phyloP scores from a whole-genome alignment of 1,140 invertebrate species.

The Caenorhabditis elegans region DNA sequence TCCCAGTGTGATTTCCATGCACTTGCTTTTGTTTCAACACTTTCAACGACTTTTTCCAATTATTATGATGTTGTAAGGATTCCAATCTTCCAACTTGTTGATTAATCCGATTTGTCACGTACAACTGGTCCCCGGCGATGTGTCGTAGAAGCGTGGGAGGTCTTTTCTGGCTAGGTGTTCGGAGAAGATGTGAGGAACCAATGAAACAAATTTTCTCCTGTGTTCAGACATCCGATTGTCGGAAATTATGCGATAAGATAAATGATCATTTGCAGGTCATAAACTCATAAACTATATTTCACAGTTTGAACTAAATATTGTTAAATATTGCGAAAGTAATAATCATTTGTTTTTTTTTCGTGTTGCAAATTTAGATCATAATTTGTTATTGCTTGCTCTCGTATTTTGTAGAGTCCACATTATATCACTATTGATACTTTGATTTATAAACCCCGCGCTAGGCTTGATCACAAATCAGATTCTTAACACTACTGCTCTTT shows the following conservation, averaged over 20 bases:
- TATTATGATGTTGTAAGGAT: neutral
- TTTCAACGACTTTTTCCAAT: neutral
- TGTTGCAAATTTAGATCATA: too few relatives aligned
- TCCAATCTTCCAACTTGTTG: neutral
- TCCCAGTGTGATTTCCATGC: neutral
- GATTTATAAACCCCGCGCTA: too few relatives aligned
- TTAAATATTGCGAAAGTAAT: too few relatives aligned
- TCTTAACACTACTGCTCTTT: neutral
- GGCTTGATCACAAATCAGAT: neutral
- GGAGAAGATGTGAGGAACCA: neutral
- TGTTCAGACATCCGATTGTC: too few relatives aligned
- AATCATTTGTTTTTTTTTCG: too few relatives aligned
- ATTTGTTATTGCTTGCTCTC: too few relatives aligned
- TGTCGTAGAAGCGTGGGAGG: neutral
- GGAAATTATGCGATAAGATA: too few relatives aligned
- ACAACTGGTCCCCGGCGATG: neutral
- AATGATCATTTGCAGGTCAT: too few relatives aligned
- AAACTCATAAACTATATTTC: too few relatives aligned
- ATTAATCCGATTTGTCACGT: neutral
- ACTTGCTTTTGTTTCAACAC: neutral
- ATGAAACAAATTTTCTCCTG: neutral
- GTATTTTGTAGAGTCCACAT: neutral
- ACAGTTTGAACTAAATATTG: too few relatives aligned
- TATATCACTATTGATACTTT: neutral
- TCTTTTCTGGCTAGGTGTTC: neutral